Percentiles rank a stretch among this genome's conserved stretches.
Conservation (phyloP, 2,797 vertebrate species). For the Cryptoblepharus egeriae region DNA sequence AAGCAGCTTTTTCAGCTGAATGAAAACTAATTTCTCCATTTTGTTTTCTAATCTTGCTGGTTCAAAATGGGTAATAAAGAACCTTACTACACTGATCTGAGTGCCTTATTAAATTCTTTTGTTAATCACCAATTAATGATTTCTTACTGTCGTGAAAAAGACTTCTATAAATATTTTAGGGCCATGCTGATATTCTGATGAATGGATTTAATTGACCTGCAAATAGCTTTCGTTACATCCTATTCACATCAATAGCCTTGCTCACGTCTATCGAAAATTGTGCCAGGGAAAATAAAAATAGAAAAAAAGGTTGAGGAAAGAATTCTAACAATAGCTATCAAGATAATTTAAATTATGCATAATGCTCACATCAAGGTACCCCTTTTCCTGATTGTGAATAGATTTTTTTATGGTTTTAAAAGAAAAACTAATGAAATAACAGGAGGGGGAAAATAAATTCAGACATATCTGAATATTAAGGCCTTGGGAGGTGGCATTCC, state of each 20-base stretch:
- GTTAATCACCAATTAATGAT: conserved; percentile 73
- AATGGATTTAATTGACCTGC: conserved; percentile 88
- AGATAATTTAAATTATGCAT: conserved; percentile 58
- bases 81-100: conserved; percentile 55
- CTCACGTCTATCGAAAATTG: conserved; percentile 81
- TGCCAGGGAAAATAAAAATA: conserved; percentile 72
- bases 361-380: conserved; percentile 45
- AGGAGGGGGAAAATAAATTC: not conserved
- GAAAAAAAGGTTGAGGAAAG: conserved; percentile 46
- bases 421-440: conserved; percentile 27
- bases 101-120: conserved; percentile 76
- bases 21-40: conserved; percentile 66
- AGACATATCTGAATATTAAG: conserved; percentile 41
- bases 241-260: conserved; percentile 80
- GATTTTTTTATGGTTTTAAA: conserved; percentile 42
- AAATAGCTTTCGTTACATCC: conserved; percentile 85
- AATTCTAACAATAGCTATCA: conserved; percentile 53
- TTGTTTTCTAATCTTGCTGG: conserved; percentile 58
- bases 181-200: conserved; percentile 86
- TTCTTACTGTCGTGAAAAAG: conserved; percentile 67
- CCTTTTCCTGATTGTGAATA: conserved; percentile 46
- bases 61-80: conserved; percentile 60
- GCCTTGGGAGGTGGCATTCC: conserved; percentile 21
- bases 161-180: conserved; percentile 83
- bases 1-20: conserved; percentile 57